Base-by-base conservation (phyloP, 1,140 invertebrate genomes). In the Leptoteleia sp. region DNA sequence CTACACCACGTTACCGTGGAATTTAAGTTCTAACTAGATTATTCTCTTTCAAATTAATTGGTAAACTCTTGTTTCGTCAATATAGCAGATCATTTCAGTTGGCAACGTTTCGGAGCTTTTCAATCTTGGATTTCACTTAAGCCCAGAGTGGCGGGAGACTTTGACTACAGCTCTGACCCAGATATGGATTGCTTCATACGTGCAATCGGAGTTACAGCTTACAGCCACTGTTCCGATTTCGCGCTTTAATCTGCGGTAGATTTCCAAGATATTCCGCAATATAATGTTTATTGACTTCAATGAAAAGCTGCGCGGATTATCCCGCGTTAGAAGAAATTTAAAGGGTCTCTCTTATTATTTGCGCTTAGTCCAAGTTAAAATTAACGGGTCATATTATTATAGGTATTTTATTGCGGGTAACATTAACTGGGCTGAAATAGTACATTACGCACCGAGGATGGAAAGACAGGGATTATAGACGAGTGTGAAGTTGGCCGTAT, bases 111-210 rank as follows among this genome's bases (percentile, higher is more conserved):
- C 29, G n/a, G 42, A 55, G 57, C 55, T 76, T 76, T 76, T 76
- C 42, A 57, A 61, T 70, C 57, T 64, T 22, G 27, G 29, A 59
- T 48, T 62, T 33, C 22, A 6, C 15, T 65, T 22, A 59, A 59
- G 48, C 31, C 22, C 29, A 25, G 16, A 48, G n/a, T 42, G 22
- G 37, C 16, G 16, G 31, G 25, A 25, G 48, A 55, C 43, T 71
- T 52, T 59, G 50, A 50, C 72, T 76, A 17, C 19, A 15, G 31
- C 22, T 27, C 45, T 75, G 72, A 76, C 62, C 72, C 35, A 68
- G 55, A 68, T 76, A 76, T 62, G 48, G 31, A 59, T 64, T 59
- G 38, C 61, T 33, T 33, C 61, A 43, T 64, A 76, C 45, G 43
- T 64, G 65, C 54, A 64, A 70, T 48, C 57, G 43, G 19, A 76